Evolutionary conservation across 2,888 invertebrate genomes (phyloP), one percentile per base, ranked within the genome.

Genomic region (Stenichneumon culpator): DNA sequence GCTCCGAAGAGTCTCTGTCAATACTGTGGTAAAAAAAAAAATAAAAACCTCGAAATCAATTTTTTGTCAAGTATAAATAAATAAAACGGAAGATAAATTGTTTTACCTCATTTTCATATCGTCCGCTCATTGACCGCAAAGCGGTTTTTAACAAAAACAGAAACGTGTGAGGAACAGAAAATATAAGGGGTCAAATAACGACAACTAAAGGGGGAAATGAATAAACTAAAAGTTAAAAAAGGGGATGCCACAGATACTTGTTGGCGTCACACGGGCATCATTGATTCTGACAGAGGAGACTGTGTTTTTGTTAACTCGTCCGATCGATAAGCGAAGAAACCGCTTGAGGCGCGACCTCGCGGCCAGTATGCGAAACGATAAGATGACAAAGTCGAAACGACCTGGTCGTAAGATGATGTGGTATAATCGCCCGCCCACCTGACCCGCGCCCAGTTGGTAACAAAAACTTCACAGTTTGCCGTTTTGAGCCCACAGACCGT

Each of bases 1-100:
- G 88, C 36, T 91, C 91, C 1, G 87, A 72, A 1, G 85, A 63
- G 50, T 90, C 90, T 83, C 88, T 89, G 75, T 83, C 86, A 84
- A 86, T 86, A 25, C 88, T 88, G 44, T 87, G 16, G 16, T 47
- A 11, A 6, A 39, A 52, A 68, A 52, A 28, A 52, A 63, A 16
- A 70, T n/a, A 32, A 39, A 44, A 25, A 22, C n/a, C 22, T 25
- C 28, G 7, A 19, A 47, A 22, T 44, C 39, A 19, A 44, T 52
- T 16, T 57, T 25, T 44, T 39, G 47, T 47, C 6, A 57, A 50
- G 44, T n/a, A 19, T 6, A 28, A 47, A 54, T 7, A n/a, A n/a
- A 52, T 19, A n/a, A 9, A 36, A 9, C 16, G 67, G 3, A 57
- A 57, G 16, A 57, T 14, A 57, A 57, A 57, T 57, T 32, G 36